These are phyloP conservation scores for Bursaphelenchus mucronatus DNA, from an alignment of 1,140 invertebrate genomes.

Conservation along the genomic window DNA sequence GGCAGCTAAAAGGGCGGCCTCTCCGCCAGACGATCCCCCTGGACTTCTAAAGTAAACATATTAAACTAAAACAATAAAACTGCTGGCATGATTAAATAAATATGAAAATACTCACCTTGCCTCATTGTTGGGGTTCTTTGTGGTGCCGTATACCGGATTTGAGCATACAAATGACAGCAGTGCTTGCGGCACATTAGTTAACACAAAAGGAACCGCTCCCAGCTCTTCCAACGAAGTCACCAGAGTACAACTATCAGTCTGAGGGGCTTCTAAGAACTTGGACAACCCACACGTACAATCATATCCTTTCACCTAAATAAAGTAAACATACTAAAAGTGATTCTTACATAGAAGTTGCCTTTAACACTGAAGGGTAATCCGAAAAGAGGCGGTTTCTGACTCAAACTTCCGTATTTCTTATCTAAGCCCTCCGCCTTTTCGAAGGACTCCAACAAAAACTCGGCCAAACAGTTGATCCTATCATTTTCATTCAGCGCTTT, in stretches of 20 bases:
- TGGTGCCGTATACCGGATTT: conserved; percentile 59
- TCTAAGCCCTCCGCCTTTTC: conserved; percentile 37
- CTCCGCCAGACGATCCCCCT: conserved; percentile 61
- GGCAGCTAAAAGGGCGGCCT: conserved; percentile 60
- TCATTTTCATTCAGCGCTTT: conserved; percentile 43
- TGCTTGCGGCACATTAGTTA: conserved; percentile 65
- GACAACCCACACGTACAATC: conserved; percentile 63
- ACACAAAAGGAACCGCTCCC: conserved; percentile 63
- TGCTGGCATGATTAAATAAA: no score
- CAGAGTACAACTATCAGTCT: conserved; percentile 54
- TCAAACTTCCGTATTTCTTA: conserved; percentile 17
- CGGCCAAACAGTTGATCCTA: conserved; percentile 34
- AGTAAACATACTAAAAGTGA: conserved; percentile 14
- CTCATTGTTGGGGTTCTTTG: conserved; percentile 46
- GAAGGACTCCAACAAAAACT: conserved; percentile 42
- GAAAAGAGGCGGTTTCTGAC: conserved; percentile 51
- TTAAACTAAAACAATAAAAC: conserved; percentile 25
- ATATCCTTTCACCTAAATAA: conserved; percentile 61
- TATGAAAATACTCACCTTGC: conserved; percentile 11
- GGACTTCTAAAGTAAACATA: conserved; percentile 28
- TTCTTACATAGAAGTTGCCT: conserved; percentile 54
- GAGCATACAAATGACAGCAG: conserved; percentile 58
- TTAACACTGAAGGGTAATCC: conserved; percentile 59
- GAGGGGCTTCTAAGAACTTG: conserved; percentile 60
- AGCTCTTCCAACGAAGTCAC: conserved; percentile 53